Base-by-base conservation (phyloP, 2,113 vertebrate species). In the Turdus rufiventris region DNA sequence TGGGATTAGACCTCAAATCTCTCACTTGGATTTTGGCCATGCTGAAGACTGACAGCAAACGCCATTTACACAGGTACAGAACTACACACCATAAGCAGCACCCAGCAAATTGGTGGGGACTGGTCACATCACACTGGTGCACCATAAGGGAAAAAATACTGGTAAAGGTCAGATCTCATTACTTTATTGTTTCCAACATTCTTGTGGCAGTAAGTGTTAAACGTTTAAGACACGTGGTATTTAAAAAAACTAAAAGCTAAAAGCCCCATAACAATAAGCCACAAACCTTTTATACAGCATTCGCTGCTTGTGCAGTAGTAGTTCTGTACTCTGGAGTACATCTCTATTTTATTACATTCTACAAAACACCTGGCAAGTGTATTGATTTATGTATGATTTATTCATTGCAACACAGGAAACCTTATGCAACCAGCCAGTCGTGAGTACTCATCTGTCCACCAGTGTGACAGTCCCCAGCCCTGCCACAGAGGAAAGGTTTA, bases 1-100 rank as follows among this genome's bases (percentile, higher is more conserved):
- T 21, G 62, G 51, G 75, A 87, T 76, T 94, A 84, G 62, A 36
- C 31, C 24, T 93, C 62, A 75, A 19, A 53, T 76, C 77, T 89
- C 71, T 77, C 62, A 38, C 40, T 56, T 53, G 54, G 71, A 71
- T 85, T 88, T 83, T 88, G 68, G 60, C 70, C 72, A 61, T 31
- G 62, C 58, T 81, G 48, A 71, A 85, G 71, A 65, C 70, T 42
- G 58, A 60, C 26, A 89, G 89, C 63, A 89, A 81, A 18, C 12
- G n/a, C 61, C 40, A 38, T 48, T 81, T 21, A 63, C 31, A 74
- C 19, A 66, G 33, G 28, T 11, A 54, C 15, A 40, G n/a, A 76
- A 33, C 33, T 60, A 73, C 36, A 38, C 38, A 57, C 13, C 25
- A 34, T 14, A 16, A 56, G 33, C 0, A 0, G 57, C 56, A 66